Conservation (phyloP, 2,113 vertebrate species). For the Clarias macrocephalus region DNA sequence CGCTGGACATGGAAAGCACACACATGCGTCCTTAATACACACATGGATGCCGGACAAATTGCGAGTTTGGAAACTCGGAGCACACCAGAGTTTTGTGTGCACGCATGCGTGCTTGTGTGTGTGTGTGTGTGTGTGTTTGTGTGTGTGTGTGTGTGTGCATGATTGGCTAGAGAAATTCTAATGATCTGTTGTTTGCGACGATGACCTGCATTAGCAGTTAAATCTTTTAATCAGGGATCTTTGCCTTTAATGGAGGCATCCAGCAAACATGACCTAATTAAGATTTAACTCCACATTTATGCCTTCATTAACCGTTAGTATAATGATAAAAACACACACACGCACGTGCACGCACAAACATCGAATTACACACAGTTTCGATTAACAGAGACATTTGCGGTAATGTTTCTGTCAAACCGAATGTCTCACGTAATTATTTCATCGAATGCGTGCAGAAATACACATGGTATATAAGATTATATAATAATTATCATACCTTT, state of each 20-base stretch:
- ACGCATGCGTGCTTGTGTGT: neutral
- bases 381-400: neutral
- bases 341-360: neutral
- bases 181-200: slow-evolving; percentile 35
- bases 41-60: slow-evolving; percentile 21
- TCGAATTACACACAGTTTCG: neutral
- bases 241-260: slow-evolving; percentile 44
- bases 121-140: slow-evolving; percentile 8
- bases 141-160: neutral
- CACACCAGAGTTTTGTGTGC: slow-evolving; percentile 9
- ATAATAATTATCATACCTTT: neutral
- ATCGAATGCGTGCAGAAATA: neutral
- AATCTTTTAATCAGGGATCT: slow-evolving; percentile 51
- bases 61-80: neutral
- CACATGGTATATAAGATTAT: neutral
- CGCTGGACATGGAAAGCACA: slow-evolving; percentile 75
- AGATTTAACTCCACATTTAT: slow-evolving; percentile 34
- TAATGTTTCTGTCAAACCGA: neutral
- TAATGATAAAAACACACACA: slow-evolving; percentile 6
- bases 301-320: slow-evolving; percentile 29
- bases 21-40: slow-evolving; percentile 41
- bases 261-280: slow-evolving; percentile 51
- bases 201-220: slow-evolving; percentile 38
- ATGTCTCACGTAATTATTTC: neutral
- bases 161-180: slow-evolving; percentile 33